Evolutionary conservation across 1,140 invertebrate species (phyloP).

Genomic region (Drosophila repleta): DNA sequence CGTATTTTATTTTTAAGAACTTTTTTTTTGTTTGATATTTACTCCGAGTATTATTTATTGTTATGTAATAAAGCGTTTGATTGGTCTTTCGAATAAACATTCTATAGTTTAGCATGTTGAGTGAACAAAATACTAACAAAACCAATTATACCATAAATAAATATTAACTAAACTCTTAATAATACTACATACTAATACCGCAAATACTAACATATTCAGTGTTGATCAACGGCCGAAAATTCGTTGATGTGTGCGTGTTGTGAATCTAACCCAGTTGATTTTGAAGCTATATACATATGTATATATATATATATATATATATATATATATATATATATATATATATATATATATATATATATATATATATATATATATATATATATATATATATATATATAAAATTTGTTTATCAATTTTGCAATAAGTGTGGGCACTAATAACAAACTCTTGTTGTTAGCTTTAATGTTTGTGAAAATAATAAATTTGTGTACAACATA

Average conservation of each 20-base stretch:
- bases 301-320: not conserved
- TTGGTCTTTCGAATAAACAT: conserved; percentile 66
- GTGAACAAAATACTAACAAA: conserved; percentile 60
- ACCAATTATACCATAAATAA: conserved; percentile 19
- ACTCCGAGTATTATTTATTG: conserved; percentile 38
- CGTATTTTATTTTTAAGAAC: conserved; percentile 19
- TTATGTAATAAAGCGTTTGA: conserved; percentile 73
- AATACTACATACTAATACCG: conserved; percentile 14
- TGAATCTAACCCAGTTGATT: conserved; percentile 32
- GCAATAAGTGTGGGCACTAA: conserved; percentile 25
- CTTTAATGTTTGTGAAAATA: conserved; percentile 34
- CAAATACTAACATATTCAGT: conserved; percentile 41
- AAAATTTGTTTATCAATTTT: not conserved
- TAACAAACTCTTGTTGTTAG: conserved; percentile 47
- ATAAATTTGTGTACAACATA: conserved; percentile 28
- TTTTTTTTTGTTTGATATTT: conserved; percentile 9
- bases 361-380: conserved; percentile 36
- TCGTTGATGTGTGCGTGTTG: conserved; percentile 52
- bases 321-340: conserved; percentile 24
- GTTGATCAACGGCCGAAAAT: conserved; percentile 24
- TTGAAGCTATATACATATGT: conserved; percentile 40
- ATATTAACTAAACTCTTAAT: conserved; percentile 10
- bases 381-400: not conserved
- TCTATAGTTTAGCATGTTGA: conserved; percentile 75
- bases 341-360: too few relatives aligned